These are phyloP conservation scores for Syngnathus scovelli DNA, from an alignment of 2,113 vertebrate genomes.

Conservation along the genomic window DNA sequence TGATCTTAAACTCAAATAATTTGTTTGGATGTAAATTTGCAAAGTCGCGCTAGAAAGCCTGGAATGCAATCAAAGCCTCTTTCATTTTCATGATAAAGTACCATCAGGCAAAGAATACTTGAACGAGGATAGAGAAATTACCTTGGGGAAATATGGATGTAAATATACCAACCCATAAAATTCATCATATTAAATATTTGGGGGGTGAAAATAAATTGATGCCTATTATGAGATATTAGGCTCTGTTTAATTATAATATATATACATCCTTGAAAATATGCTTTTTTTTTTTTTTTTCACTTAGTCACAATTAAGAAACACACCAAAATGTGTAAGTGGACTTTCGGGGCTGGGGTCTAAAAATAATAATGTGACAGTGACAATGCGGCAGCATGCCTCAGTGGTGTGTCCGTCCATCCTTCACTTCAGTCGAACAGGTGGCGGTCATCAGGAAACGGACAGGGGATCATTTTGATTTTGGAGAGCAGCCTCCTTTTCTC, in stretches of 20 bases:
- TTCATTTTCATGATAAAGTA: conserved; percentile 2
- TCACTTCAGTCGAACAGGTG: conserved; percentile 64
- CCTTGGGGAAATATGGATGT: background rate
- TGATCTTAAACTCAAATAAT: no score
- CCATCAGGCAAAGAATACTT: background rate
- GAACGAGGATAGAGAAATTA: background rate
- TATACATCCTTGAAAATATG: no score
- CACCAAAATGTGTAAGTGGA: background rate
- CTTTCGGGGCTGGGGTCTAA: background rate
- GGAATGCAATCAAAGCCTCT: background rate
- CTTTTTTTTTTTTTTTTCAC: no score
- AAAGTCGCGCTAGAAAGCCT: background rate
- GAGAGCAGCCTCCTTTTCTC: conserved; percentile 59
- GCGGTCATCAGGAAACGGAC: conserved; percentile 66
- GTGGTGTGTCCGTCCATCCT: conserved; percentile 50
- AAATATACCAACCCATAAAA: background rate
- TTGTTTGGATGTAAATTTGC: background rate
- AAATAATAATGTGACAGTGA: conserved; percentile 37
- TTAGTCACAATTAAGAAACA: background rate
- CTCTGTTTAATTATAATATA: no score
- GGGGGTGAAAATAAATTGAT: no score
- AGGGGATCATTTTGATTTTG: conserved; percentile 60
- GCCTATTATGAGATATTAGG: no score
- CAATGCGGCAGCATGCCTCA: conserved; percentile 43
- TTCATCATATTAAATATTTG: background rate